Evolutionary conservation across 2,888 invertebrate species (phyloP).

Genomic region (Hydropsyche betteni): DNA sequence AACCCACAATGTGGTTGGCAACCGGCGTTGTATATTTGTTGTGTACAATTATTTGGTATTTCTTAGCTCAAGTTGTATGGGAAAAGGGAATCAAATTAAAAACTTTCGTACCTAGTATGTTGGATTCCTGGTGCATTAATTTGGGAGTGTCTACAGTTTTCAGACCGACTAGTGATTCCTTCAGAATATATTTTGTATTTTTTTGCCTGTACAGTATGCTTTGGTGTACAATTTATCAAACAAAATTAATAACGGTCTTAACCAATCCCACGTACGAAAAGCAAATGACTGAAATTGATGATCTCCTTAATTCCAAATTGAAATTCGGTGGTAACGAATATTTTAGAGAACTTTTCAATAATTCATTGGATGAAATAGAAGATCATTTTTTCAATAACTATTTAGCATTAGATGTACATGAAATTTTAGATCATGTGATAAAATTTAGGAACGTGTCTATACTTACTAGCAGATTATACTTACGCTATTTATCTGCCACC

Average conservation of each 20-base stretch:
- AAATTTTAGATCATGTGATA: constrained; percentile 48
- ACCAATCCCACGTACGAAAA: constrained; percentile 48
- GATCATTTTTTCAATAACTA: constrained; percentile 45
- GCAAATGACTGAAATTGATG: constrained; percentile 43
- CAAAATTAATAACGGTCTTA: constrained; percentile 48
- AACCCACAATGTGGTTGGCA: constrained; percentile 48
- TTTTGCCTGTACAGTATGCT: constrained; percentile 49
- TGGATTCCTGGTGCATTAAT: constrained; percentile 47
- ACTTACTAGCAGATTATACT: constrained; percentile 54
- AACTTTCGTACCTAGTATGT: constrained; percentile 35
- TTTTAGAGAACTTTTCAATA: constrained; percentile 48
- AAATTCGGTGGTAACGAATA: constrained; percentile 50
- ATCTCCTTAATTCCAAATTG: constrained; percentile 44
- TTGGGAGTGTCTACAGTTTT: constrained; percentile 42
- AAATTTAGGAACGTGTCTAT: constrained; percentile 45
- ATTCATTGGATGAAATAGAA: constrained; percentile 48
- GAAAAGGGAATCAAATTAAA: constrained; percentile 48
- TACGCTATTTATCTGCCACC: constrained; percentile 53
- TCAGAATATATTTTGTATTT: constrained; percentile 46
- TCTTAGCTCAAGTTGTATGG: constrained; percentile 35
- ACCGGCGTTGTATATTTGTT: constrained; percentile 43
- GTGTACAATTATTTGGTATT: constrained; percentile 48
- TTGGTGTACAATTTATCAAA: constrained; percentile 49
- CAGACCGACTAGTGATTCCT: constrained; percentile 45
- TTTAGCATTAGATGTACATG: constrained; percentile 46